Conservation (phyloP, 2,113 vertebrate genomes). For the Murina feae region DNA sequence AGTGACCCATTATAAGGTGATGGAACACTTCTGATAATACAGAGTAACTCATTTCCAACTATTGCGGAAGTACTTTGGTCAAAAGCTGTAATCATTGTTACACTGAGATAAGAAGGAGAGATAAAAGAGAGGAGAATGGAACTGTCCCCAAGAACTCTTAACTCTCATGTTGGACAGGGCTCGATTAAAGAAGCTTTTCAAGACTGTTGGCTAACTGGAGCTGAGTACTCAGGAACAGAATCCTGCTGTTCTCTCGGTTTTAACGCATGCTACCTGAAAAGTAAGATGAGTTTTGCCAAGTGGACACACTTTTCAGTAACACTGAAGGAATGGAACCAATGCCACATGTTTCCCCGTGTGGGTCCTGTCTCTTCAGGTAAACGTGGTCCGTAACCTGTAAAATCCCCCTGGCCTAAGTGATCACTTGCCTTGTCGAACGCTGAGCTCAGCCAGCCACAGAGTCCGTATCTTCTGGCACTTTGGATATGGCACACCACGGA, state of each 20-base stretch:
- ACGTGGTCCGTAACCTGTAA: background rate
- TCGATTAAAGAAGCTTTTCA: background rate
- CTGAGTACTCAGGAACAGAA: slow-evolving; percentile 36
- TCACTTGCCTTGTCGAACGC: background rate
- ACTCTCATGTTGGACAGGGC: background rate
- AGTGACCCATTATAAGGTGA: slow-evolving; percentile 79
- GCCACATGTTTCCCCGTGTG: background rate
- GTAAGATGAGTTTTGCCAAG: slow-evolving; percentile 13
- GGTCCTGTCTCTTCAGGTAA: background rate
- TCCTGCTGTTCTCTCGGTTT: slow-evolving; percentile 17
- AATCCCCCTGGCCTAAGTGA: background rate
- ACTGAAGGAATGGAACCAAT: background rate
- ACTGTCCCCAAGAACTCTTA: background rate
- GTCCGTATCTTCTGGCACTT: background rate
- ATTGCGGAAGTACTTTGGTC: slow-evolving; percentile 42
- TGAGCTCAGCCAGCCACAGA: background rate
- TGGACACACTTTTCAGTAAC: background rate
- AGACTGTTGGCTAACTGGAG: background rate
- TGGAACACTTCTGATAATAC: slow-evolving; percentile 41
- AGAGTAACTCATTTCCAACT: slow-evolving; percentile 29
- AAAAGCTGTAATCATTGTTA: slow-evolving; percentile 40
- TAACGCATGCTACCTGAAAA: slow-evolving; percentile 14
- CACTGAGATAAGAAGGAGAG: slow-evolving; percentile 47
- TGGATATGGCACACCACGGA: background rate
- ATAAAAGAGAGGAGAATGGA: background rate